A percentile compares a stretch with the other conserved stretches of the same genome.
Conservation (phyloP, 2,888 invertebrate species). For the Andrena minutula region DNA sequence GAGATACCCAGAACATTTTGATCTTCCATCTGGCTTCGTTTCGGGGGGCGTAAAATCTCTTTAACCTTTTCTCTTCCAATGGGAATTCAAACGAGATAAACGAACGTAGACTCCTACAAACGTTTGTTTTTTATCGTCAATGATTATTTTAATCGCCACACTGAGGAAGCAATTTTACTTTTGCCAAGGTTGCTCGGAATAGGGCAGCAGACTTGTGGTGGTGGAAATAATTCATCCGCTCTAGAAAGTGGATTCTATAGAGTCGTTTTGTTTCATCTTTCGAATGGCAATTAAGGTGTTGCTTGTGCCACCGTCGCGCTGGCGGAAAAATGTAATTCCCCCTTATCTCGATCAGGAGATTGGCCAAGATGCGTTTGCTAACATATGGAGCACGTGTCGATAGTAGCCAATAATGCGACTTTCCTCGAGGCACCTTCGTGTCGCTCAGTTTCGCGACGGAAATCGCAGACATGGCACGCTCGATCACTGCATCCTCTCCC, state of each 20-base stretch:
- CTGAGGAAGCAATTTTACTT: neutral
- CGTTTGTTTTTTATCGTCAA: neutral
- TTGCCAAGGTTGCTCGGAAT: neutral
- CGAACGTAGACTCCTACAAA: neutral
- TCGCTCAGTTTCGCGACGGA: neutral
- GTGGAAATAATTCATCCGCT: neutral
- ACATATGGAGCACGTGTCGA: neutral
- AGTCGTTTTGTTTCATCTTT: neutral
- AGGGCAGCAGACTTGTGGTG: neutral
- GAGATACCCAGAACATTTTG: neutral
- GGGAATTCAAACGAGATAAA: too few species aligned
- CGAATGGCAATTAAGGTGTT: neutral
- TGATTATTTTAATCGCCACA: neutral
- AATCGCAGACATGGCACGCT: neutral
- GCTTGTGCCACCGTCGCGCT: neutral
- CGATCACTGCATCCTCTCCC: neutral
- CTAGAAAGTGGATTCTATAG: neutral
- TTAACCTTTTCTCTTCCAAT: too few species aligned
- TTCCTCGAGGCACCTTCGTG: neutral
- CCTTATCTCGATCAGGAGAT: constrained; percentile 28
- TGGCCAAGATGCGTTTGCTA: constrained; percentile 7
- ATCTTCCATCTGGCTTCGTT: neutral
- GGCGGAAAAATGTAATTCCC: neutral
- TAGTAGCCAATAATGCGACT: neutral
- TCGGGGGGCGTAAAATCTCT: neutral